These are phyloP conservation scores for Austrolebias charrua DNA, from an alignment of 2,797 vertebrate species.

Conservation along the genomic window DNA sequence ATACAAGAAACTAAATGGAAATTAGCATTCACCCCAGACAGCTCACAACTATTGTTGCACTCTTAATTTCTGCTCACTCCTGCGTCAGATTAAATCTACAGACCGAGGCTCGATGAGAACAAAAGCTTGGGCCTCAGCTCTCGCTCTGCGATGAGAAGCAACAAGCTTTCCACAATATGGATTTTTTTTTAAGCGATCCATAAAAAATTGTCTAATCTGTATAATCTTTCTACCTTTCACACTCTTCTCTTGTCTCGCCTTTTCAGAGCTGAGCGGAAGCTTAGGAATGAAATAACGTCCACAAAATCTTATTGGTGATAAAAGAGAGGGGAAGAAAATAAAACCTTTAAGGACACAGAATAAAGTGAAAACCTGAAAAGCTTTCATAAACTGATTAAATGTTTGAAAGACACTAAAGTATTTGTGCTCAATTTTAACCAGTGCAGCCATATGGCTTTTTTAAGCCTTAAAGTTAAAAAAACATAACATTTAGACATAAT, in stretches of 20 bases:
- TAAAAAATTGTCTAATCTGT: constrained; percentile 59
- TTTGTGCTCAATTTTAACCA: too few relatives aligned
- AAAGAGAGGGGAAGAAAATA: neutral
- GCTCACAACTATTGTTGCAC: constrained; percentile 19
- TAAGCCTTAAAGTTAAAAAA: too few relatives aligned
- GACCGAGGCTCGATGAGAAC: constrained; percentile 10
- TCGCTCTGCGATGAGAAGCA: constrained; percentile 6
- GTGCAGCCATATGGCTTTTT: too few relatives aligned
- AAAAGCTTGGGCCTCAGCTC: constrained; percentile 5
- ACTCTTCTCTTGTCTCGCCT: too few relatives aligned
- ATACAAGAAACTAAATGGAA: constrained; percentile 10
- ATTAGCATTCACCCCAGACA: constrained; percentile 6
- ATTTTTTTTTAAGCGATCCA: constrained; percentile 45
- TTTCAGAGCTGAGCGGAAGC: neutral
- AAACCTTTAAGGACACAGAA: neutral
- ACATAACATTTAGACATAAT: too few relatives aligned
- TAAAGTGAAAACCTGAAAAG: too few relatives aligned
- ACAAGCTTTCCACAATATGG: constrained; percentile 31
- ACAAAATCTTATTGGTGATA: constrained; percentile 7
- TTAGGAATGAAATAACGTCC: constrained; percentile 2
- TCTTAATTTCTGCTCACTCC: constrained; percentile 19
- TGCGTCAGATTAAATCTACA: constrained; percentile 10
- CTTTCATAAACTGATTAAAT: too few relatives aligned
- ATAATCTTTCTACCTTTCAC: constrained; percentile 55
- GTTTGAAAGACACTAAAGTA: too few relatives aligned